Evolutionary conservation across 2,888 invertebrate genomes (phyloP), one percentile per base, ranked within the genome.

Genomic region (Lochmaea crataegi): DNA sequence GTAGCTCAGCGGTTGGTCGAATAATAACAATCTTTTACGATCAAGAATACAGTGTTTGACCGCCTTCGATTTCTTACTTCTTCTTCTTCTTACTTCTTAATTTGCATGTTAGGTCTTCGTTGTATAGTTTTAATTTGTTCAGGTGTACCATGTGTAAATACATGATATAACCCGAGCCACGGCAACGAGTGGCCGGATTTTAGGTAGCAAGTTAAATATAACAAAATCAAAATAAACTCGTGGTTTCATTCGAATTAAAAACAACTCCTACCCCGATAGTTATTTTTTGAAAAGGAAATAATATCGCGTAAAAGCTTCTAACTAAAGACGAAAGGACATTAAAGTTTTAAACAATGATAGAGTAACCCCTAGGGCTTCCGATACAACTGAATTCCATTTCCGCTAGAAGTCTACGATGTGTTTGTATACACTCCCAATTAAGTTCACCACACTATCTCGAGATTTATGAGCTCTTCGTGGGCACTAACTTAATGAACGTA

Each of bases 331-430:
- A 58, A 68, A 61, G 71, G 68, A 71, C 75, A 80, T 80, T 81
- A 81, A 82, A 81, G 76, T 81, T 81, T 70, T 81, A 81, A 82
- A 82, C 81, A 82, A 82, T 81, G 82, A 82, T 82, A 79, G 81
- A 82, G 79, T 79, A 80, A 79, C 76, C 81, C 76, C 81, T 57
- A 38, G 82, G 79, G 80, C 68, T 76, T 80, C 75, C 76, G 75
- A 78, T 79, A 81, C 80, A 80, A 73, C 79, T 75, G 75, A 80
- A 79, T 79, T 79, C 81, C 81, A 81, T 81, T 81, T 80, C 79
- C 79, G 68, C 66, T 66, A 41, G 72, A 75, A 71, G 66, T 67
- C 74, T 68, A 68, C 76, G 76, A 73, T 69, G 73, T 68, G 77
- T 73, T 75, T 74, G 76, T 74, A 74, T 74, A 76, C 73, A 71